These are phyloP conservation scores for Potorous gilbertii DNA, from an alignment of 2,797 vertebrate genomes.

Conservation along the genomic window DNA sequence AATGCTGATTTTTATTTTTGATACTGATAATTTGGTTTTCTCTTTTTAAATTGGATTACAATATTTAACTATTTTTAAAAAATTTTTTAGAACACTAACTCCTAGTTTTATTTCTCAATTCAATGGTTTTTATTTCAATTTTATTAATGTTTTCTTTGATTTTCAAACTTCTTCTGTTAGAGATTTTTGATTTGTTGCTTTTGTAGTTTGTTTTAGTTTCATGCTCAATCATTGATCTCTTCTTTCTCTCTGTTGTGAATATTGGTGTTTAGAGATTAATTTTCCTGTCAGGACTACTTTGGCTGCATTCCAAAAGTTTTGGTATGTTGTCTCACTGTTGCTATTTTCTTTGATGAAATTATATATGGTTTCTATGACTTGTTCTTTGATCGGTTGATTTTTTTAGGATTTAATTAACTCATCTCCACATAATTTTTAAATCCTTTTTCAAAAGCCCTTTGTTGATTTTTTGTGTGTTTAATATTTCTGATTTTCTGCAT, in stretches of 20 bases:
- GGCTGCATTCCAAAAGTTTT: background rate
- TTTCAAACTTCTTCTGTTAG: background rate
- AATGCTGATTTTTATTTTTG: conserved; percentile 8
- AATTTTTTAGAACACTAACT: background rate
- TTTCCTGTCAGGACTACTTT: conserved; percentile 10
- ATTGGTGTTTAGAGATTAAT: conserved; percentile 11
- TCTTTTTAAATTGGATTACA: background rate
- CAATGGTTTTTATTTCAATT: background rate
- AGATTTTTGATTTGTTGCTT: background rate
- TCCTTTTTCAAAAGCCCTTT: background rate
- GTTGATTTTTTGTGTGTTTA: background rate
- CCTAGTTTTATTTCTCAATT: background rate
- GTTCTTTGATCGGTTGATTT: background rate
- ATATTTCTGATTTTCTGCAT: background rate
- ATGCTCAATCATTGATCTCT: conserved; percentile 1
- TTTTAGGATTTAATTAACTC: conserved; percentile 6
- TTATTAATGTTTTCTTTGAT: background rate
- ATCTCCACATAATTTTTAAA: background rate
- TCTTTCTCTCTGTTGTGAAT: conserved; percentile 1
- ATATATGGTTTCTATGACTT: background rate
- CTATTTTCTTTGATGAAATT: background rate
- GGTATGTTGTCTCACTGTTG: conserved; percentile 2
- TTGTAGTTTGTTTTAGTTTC: background rate
- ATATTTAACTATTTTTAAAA: background rate
- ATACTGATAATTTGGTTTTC: background rate